Base-by-base conservation (phyloP, 2,888 invertebrate species). In the Microplitis manilae region DNA sequence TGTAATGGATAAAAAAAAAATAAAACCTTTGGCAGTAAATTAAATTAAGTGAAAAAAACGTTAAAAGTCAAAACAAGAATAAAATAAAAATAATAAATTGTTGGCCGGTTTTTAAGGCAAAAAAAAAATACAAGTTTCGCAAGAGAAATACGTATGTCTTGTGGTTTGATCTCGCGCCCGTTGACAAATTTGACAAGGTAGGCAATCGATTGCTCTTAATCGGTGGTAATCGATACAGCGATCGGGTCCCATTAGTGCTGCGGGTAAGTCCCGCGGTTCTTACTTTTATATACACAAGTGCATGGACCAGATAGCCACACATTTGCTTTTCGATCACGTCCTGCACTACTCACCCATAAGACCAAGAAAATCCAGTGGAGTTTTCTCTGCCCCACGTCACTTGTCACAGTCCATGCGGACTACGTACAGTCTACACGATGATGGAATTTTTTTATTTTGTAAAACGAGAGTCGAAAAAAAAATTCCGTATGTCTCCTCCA, bases 181-280 rank as follows among this genome's bases (percentile, higher is more conserved):
- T 86, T 88, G 89, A 89, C 89, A 89, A 89, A 89, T 89, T 88
- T 88, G 87, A 89, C 88, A 86, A 86, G 86, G 84, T 84, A 84
- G 86, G 86, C 86, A 86, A 88, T 87, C 87, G 85, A 88, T 88
- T 85, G 88, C 83, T 86, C 82, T 84, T 83, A 86, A 85, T 83
- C 85, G 84, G 85, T 83, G 86, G 86, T 88, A 88, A 88, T 88
- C 86, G 87, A 88, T 87, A 86, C 88, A 87, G 86, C 86, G 88
- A 89, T 89, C 88, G 84, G 81, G 82, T 71, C 72, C 88, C 86
- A 88, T 89, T 88, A 88, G 82, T 50, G 50, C 50, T 50, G 81
- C 84, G 82, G 81, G 79, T 81, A 81, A 64, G 81, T 82, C 82
- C 81, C 50, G 68, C 61, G 68, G 20, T 50, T 74, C 70, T 76